Base-by-base conservation (phyloP, 2,888 invertebrate species). In the Hydrotaea cyrtoneurina region DNA sequence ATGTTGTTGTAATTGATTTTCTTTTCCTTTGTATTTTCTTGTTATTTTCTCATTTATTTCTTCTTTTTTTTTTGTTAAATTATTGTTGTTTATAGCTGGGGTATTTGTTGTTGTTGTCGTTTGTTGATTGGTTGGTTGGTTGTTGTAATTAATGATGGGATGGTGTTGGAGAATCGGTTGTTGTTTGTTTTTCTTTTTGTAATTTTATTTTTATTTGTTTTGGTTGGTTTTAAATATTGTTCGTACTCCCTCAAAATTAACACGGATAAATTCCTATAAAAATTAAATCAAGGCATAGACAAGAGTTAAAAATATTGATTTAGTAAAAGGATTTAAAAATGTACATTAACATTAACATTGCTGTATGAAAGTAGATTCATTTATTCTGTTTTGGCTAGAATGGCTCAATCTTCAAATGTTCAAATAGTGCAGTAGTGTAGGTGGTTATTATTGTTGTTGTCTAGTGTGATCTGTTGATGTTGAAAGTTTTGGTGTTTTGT, bases 261-360 rank as follows among this genome's bases (percentile, higher is more conserved):
- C 92, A 92, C 87, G 92, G 92, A 90, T 92, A 92, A 91, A 92
- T 92, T 90, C 92, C 92, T 92, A 92, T 88, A 92, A 92, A 62
- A 62, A 62, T 26, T 21, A 19, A n/a, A 78, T 17, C 57, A 23
- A 59, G 50, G n/a, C 23, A 55, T 43, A 57, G 53, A 46, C 13
- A 46, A n/a, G 4, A 62, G 43, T 57, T 39, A 72, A 13, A 46
- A 11, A 39, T 39, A 39, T 39, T 11, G n/a, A n/a, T 50, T 53
- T 50, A 71, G 53, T 59, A 64, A 72, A 36, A 13, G 8, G 64
- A 23, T 66, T 31, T 53, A 26, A 78, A 75, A 81, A 31, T 74
- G n/a, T 31, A 71, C 55, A 72, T 78, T 69, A n/a, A n/a, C n/a
- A n/a, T n/a, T n/a, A n/a, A n/a, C n/a, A n/a, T n/a, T n/a, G n/a